Evolutionary conservation across 1,140 invertebrate species (phyloP), one percentile per base, ranked within the genome.

Genomic region (Paraescarpia echinospica): DNA sequence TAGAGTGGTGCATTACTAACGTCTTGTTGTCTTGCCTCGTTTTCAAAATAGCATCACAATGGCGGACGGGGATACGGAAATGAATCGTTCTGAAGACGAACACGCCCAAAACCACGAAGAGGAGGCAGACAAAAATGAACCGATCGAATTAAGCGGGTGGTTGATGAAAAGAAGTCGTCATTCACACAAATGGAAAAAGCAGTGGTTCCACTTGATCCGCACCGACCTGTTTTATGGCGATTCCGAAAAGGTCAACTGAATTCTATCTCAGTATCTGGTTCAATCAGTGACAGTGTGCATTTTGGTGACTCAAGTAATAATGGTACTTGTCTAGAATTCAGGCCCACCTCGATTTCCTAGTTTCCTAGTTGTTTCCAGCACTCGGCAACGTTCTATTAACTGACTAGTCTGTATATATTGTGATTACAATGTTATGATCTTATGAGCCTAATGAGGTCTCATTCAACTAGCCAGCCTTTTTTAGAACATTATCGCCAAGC

Each of bases 121-220:
- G 31, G 33, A 33, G 48, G n/a, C 9, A 9, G 90, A 33, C 18
- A 41, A 34, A 90, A 90, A 35, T 22, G 90, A 90, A 33, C 48
- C 34, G 35, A 92, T 89, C n/a, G 88, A 91, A 48, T 90, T 92
- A 33, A 90, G 31, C 33, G 95, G 95, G 35, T 96, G 95, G 94
- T 93, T 95, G 59, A 94, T 95, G 94, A 96, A 95, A 90, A 93
- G 95, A 59, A 94, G 95, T 35, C 94, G 94, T 91, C 89, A 95
- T 89, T 95, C 95, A 33, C 94, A 94, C 92, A 95, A 95, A 92
- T 95, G 95, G 95, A 94, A 94, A 92, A 95, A 94, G 92, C 94
- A 94, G 48, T 96, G 95, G 95, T 95, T 95, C 93, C 92, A 95
- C 33, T 93, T 95, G 93, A 95, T 95, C 94, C 95, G 95, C 89